Base-by-base conservation (phyloP, 2,888 invertebrate genomes). In the Nomada flava region DNA sequence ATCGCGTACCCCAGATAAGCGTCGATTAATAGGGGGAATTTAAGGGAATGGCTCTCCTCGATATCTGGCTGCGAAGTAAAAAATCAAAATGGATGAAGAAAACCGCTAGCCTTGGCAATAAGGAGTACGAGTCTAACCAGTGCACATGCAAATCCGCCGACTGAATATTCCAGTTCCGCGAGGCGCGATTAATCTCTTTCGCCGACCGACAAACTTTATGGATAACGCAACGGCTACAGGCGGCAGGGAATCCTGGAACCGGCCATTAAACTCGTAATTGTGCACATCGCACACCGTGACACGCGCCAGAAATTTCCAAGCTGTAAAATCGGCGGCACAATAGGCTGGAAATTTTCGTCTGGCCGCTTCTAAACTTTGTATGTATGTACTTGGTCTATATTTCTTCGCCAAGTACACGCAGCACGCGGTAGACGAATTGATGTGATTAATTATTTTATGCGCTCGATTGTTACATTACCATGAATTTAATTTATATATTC, bases 161-260 rank as follows among this genome's bases (percentile, higher is more conserved):
- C 47, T 42, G 73, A 63, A 62, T 73, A 80, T 80, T 63, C 71
- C 80, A 69, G 79, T 81, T 81, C 29, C 18, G 36, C 59, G 64
- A 47, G 57, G n/a, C 73, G 9, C 79, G 72, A 68, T 68, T 69
- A 73, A 78, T 81, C 77, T 67, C 71, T 63, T 68, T 62, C 64
- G 67, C 47, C 64, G 23, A 10, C 36, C 47, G 68, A 13, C 62
- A 50, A 78, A 71, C 59, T 72, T 81, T 69, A 73, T 44, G 72
- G 78, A 64, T 69, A 78, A 73, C 78, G n/a, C 68, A 23, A 55
- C 44, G 73, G 69, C 69, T 64, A 70, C 63, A 36, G 26, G 44
- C 7, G 23, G 15, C 29, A 0, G 52, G 1, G 73, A 65, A 71
- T 65, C 73, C 52, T 20, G 23, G 20, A 10, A n/a, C 26, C 42